phyloP scores from a whole-genome alignment of 2,113 vertebrate genomes.

The Platichthys flesus region DNA sequence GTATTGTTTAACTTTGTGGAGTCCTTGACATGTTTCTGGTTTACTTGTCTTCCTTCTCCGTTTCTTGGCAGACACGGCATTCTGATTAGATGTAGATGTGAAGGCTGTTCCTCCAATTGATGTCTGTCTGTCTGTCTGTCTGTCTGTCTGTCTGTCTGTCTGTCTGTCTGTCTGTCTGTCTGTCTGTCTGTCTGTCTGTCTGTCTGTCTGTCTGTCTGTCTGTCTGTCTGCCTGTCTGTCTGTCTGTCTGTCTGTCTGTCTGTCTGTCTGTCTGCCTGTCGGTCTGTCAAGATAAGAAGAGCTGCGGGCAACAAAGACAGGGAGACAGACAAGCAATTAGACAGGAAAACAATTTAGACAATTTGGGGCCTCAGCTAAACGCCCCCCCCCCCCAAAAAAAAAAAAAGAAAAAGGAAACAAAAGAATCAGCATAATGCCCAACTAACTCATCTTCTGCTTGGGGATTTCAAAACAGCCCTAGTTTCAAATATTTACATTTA shows the following conservation, averaged over 20 bases:
- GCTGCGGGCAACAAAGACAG: conserved; percentile 12
- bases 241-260: conserved; percentile 16
- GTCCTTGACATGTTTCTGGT: conserved; percentile 2
- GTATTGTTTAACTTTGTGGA: conserved; percentile 20
- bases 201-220: conserved; percentile 17
- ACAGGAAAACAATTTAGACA: conserved; percentile 17
- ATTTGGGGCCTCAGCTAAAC: conserved; percentile 5
- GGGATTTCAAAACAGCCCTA: background rate
- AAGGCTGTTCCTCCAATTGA: conserved; percentile 9
- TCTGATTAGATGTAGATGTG: conserved; percentile 9
- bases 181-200: conserved; percentile 16
- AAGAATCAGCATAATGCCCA: background rate
- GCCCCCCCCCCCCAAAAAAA: background rate
- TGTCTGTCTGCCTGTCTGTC: conserved; percentile 16
- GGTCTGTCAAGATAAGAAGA: background rate
- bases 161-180: conserved; percentile 16
- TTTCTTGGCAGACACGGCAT: conserved; percentile 2
- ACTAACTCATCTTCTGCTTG: background rate
- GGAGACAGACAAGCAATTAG: background rate
- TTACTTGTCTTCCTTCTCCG: background rate
- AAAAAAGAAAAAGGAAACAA: background rate
- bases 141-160: conserved; percentile 13
- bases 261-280: conserved; percentile 10
- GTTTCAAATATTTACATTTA: no score
- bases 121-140: no score